These are phyloP conservation scores for Ceratitis capitata DNA, from an alignment of 1,140 invertebrate species.

Conservation along the genomic window DNA sequence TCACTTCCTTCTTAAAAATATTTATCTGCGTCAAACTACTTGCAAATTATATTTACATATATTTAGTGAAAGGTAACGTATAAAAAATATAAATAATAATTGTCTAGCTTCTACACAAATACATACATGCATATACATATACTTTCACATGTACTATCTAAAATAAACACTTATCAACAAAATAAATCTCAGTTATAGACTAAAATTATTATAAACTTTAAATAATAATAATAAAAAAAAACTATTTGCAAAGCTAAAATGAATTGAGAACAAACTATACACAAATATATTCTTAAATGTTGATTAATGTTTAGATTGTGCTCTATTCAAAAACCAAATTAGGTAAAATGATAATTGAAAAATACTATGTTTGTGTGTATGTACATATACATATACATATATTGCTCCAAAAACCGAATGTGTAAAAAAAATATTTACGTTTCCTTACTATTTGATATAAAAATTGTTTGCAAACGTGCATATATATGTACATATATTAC, in stretches of 20 bases:
- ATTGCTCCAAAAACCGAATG: not conserved
- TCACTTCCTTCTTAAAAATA: too few relatives aligned
- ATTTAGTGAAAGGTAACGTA: too few relatives aligned
- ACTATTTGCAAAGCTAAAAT: not conserved
- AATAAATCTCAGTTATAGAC: conserved; percentile 23
- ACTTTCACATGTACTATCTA: not conserved
- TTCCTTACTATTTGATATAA: too few relatives aligned
- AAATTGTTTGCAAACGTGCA: not conserved
- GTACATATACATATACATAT: not conserved
- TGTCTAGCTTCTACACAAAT: too few relatives aligned
- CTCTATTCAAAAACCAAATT: too few relatives aligned
- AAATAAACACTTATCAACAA: not conserved
- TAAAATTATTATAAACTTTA: not conserved
- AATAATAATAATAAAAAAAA: not conserved
- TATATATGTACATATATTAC: not conserved
- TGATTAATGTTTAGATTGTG: too few relatives aligned
- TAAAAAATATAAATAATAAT: too few relatives aligned
- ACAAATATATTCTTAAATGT: too few relatives aligned
- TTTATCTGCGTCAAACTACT: not conserved
- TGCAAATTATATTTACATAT: too few relatives aligned
- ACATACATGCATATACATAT: not conserved
- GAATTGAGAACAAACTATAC: too few relatives aligned
- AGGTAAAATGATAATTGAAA: too few relatives aligned
- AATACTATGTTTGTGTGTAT: not conserved
- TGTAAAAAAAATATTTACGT: not conserved